A percentile compares a stretch with the other conserved stretches of the same genome.
Evolutionary conservation across 2,113 vertebrate species (phyloP).

Genomic region (Microcebus murinus): DNA sequence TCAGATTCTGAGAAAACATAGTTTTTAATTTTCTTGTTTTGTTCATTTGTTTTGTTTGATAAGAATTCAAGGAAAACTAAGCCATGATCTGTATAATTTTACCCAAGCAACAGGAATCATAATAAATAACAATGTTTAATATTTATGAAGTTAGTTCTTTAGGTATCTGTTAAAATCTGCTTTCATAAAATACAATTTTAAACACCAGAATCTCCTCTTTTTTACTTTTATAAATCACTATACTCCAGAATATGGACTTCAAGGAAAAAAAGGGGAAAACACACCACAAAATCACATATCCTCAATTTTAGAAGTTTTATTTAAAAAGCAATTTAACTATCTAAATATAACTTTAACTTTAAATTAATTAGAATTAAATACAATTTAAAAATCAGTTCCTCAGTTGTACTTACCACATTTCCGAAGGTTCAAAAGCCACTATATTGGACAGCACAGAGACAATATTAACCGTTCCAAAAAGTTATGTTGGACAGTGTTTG

Average conservation of each 20-base stretch:
- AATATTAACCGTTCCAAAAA: neutral
- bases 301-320: neutral
- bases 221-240: neutral
- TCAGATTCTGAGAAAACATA: neutral
- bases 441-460: neutral
- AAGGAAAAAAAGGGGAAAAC: neutral
- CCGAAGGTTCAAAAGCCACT: neutral
- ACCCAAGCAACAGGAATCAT: neutral
- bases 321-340: neutral
- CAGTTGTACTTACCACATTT: neutral
- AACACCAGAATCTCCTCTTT: neutral
- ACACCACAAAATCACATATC: neutral
- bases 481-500: neutral
- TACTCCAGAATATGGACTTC: neutral
- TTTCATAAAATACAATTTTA: neutral
- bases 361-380: neutral
- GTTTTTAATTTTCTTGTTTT: neutral
- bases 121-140: neutral
- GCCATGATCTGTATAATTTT: neutral
- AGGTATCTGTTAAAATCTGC: neutral
- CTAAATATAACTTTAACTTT: neutral
- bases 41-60: neutral
- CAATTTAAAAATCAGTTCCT: neutral
- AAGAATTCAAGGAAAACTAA: conserved; percentile 29
- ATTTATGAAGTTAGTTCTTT: neutral